Evolutionary conservation across 2,888 invertebrate species (phyloP).

Genomic region (Acanthopleura granulata): DNA sequence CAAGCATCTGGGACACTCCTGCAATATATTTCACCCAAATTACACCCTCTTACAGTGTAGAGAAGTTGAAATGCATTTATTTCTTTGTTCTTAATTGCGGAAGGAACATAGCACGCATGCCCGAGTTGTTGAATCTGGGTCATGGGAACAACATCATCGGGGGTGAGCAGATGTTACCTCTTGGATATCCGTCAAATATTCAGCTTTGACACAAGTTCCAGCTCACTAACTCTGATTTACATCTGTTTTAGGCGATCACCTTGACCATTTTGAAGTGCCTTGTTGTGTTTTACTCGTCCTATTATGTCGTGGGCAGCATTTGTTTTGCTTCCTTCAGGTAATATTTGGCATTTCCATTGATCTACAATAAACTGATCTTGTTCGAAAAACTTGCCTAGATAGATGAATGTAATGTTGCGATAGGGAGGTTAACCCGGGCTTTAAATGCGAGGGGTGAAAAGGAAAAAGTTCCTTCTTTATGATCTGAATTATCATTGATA

Average conservation of each 20-base stretch:
- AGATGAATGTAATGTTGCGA: neutral
- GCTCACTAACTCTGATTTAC: neutral
- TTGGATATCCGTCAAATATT: neutral
- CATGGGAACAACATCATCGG: constrained; percentile 14
- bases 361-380: neutral
- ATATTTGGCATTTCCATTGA: constrained; percentile 3
- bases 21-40: too few relatives aligned
- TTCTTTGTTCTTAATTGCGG: constrained; percentile 11
- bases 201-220: neutral
- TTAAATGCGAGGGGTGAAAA: too few relatives aligned
- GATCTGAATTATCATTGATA: too few relatives aligned
- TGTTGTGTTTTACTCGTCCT: constrained; percentile 36
- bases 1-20: too few relatives aligned
- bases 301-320: constrained; percentile 38
- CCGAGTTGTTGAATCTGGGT: neutral
- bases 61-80: neutral
- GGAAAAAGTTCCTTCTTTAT: too few relatives aligned
- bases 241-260: constrained; percentile 28
- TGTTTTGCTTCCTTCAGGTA: constrained; percentile 43
- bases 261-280: constrained; percentile 36
- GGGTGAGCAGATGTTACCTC: neutral
- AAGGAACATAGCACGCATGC: constrained; percentile 6
- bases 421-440: too few relatives aligned
- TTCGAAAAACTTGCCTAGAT: neutral
- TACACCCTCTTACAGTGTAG: too few relatives aligned